Evolutionary conservation across 2,113 vertebrate species (phyloP), one percentile per base, ranked within the genome.

Genomic region (Cyprinodon variegatus): DNA sequence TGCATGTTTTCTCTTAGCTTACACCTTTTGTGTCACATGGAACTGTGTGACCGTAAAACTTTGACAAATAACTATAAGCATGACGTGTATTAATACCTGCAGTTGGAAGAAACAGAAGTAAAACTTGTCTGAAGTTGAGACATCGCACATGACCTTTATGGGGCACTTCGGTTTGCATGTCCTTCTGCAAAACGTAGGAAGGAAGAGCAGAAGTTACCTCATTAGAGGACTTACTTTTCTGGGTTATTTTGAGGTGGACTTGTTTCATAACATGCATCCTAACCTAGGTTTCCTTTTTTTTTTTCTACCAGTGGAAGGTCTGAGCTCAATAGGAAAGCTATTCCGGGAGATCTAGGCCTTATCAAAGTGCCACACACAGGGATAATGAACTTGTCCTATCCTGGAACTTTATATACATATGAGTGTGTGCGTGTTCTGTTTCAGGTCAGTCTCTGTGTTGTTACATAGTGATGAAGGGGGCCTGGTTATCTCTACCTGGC

Each of bases 361-460:
- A 90, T 90, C 87, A 57, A 68, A 61, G 59, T 73, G 68, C 84
- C 79, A 76, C 88, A 88, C 82, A 86, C 68, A 63, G 61, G 85
- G 84, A 91, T 89, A 90, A 89, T 92, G 81, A 89, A 91, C 80
- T 88, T 89, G 83, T 83, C 78, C 74, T 63, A 72, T 72, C 64
- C 70, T 48, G 57, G 77, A 74, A 72, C 76, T 85, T 86, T 89
- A 76, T 85, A 83, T 82, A 70, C 77, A 64, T 81, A 72, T 61
- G 61, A 60, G 72, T 82, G 68, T 41, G 65, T 75, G 76, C 39
- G 67, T 57, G 53, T 50, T 76, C 74, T 83, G 83, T 88, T 90
- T 87, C 82, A 86, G 81, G 79, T 82, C 70, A 86, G 73, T 50
- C 61, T 14, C 66, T 79, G 77, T 76, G 80, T 82, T 83, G 81